Percentiles rank a stretch among this genome's conserved stretches.
Conservation (phyloP, 1,140 invertebrate genomes). For the Linepithema humile region DNA sequence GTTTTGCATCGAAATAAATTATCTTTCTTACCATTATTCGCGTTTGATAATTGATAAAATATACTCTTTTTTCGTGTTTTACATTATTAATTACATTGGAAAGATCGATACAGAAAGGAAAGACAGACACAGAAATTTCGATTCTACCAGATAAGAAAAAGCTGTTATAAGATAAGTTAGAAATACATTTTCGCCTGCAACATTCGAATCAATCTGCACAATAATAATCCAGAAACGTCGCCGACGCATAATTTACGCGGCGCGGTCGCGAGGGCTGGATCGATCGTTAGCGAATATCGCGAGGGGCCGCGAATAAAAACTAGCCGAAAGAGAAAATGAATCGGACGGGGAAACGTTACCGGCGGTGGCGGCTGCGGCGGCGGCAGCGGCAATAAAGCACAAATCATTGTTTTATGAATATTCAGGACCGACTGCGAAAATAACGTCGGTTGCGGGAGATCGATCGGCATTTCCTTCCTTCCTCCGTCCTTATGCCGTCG, state of each 20-base stretch:
- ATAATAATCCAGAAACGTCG: background rate
- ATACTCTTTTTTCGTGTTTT: too few species aligned
- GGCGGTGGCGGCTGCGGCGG: conserved; percentile 4
- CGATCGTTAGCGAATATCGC: conserved; percentile 54
- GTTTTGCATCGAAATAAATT: too few species aligned
- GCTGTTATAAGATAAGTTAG: background rate
- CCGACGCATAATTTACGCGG: conserved; percentile 50
- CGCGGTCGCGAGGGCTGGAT: background rate
- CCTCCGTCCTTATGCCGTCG: conserved; percentile 70
- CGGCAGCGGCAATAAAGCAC: conserved; percentile 69
- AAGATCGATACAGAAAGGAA: too few species aligned
- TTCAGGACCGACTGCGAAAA: conserved; percentile 70
- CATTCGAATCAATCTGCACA: background rate
- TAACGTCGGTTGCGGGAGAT: conserved; percentile 71
- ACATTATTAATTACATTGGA: too few species aligned
- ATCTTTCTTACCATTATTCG: too few species aligned
- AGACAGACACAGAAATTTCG: background rate
- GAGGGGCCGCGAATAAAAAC: conserved; percentile 41
- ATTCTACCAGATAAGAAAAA: background rate
- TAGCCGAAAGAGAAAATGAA: conserved; percentile 65
- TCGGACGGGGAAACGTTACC: conserved; percentile 58
- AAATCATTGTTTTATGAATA: conserved; percentile 78
- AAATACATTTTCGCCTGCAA: background rate
- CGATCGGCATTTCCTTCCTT: conserved; percentile 75
- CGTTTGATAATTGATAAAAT: too few species aligned